Evolutionary conservation across 2,797 vertebrate species (phyloP).

Genomic region (Mareca penelope): DNA sequence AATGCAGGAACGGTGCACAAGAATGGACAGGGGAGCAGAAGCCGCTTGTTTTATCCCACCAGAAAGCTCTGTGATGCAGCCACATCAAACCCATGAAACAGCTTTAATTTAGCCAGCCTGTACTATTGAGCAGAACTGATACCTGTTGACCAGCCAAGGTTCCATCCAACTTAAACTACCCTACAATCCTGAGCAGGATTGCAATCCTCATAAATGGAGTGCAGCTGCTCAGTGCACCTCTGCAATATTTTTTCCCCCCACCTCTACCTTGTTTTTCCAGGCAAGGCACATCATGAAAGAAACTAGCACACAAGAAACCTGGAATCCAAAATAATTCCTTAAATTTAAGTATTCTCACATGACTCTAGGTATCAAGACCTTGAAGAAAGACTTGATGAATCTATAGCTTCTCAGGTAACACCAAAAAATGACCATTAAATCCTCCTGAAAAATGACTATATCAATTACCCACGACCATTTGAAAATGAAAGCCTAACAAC

Average conservation of each 20-base stretch:
- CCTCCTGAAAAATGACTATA: neutral
- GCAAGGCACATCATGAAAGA: neutral
- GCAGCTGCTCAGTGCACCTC: neutral
- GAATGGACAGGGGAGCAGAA: neutral
- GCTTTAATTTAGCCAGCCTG: neutral
- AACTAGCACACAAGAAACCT: neutral
- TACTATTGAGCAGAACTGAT: neutral
- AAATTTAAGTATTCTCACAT: neutral
- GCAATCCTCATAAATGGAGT: neutral
- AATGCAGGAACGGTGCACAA: rapidly evolving
- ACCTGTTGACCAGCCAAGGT: neutral
- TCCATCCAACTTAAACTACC: rapidly evolving
- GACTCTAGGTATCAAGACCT: neutral
- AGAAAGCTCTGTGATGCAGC: rapidly evolving
- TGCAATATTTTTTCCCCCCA: rapidly evolving
- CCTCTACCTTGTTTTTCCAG: neutral
- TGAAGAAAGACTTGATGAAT: rapidly evolving
- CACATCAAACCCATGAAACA: neutral
- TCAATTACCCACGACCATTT: neutral
- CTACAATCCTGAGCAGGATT: neutral
- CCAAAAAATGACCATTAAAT: neutral
- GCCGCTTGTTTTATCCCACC: rapidly evolving
- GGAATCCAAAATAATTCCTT: neutral
- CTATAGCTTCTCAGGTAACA: neutral
- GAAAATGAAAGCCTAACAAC: neutral